Evolutionary conservation across 2,888 invertebrate genomes (phyloP).

Genomic region (Gerris lacustris): DNA sequence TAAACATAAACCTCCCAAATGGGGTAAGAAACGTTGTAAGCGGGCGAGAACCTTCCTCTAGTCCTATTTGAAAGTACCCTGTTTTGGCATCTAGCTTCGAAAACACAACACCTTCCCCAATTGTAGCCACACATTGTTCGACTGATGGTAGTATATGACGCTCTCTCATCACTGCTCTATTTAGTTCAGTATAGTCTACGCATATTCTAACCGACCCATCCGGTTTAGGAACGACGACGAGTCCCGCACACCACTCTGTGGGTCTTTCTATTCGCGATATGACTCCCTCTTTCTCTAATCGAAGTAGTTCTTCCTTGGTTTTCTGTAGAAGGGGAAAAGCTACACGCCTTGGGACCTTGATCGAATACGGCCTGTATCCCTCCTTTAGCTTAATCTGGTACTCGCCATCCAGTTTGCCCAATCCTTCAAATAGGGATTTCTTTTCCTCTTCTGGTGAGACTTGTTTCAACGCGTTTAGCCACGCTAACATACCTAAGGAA

Average conservation of each 20-base stretch:
- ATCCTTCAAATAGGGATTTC: not conserved
- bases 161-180: not conserved
- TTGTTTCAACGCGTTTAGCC: not conserved
- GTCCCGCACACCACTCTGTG: conserved; percentile 12
- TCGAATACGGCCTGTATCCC: not conserved
- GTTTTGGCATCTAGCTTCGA: conserved; percentile 28
- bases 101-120: conserved; percentile 27
- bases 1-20: conserved; percentile 23
- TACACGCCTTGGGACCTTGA: not conserved
- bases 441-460: not conserved
- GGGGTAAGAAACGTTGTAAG: conserved; percentile 26
- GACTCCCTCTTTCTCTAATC: conserved; percentile 2
- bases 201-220: conserved; percentile 11
- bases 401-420: not conserved
- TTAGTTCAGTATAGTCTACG: conserved; percentile 11
- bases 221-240: conserved; percentile 13
- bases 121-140: conserved; percentile 25
- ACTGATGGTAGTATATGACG: not conserved
- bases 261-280: not conserved
- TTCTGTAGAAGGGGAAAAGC: not conserved
- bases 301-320: not conserved
- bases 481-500: not conserved
- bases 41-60: conserved; percentile 21
- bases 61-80: conserved; percentile 31
- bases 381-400: not conserved